Evolutionary conservation across 2,797 vertebrate species (phyloP).

Genomic region (Tokudaia tokunoshimensis): DNA sequence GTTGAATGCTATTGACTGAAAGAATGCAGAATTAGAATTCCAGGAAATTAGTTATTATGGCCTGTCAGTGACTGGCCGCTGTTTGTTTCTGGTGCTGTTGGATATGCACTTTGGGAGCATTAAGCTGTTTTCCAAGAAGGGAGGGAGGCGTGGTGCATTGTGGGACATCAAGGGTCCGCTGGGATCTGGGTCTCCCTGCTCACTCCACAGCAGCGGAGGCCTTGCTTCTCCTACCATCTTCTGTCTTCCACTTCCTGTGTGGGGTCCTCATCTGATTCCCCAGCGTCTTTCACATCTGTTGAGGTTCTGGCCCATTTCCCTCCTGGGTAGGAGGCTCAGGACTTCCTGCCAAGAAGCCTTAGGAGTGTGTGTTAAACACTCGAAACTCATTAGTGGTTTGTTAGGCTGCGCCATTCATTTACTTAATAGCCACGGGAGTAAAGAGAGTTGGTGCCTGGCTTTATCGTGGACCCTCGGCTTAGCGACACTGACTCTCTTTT

Average conservation of each 20-base stretch:
- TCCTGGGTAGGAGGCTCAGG: constrained; percentile 21
- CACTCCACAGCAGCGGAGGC: neutral
- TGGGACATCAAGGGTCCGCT: neutral
- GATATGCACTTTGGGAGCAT: neutral
- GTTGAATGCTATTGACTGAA: neutral
- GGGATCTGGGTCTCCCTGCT: neutral
- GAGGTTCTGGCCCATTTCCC: neutral
- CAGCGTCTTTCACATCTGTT: neutral
- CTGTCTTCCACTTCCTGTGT: neutral
- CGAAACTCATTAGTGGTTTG: constrained; percentile 10
- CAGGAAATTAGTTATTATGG: constrained; percentile 45
- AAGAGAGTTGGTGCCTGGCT: neutral
- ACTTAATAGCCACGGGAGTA: neutral
- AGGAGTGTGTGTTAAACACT: constrained; percentile 8
- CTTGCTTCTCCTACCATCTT: neutral
- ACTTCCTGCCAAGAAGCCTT: neutral
- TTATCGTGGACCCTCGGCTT: neutral
- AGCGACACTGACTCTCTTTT: neutral
- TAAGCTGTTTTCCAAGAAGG: neutral
- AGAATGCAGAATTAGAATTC: neutral
- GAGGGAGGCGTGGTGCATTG: neutral
- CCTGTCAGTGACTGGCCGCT: neutral
- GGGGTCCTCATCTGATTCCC: neutral
- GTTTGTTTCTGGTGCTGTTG: neutral
- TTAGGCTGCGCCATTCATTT: neutral